A percentile compares a stretch with the other conserved stretches of the same genome.
Conservation (phyloP, 1,140 invertebrate species). For the Musca domestica region DNA sequence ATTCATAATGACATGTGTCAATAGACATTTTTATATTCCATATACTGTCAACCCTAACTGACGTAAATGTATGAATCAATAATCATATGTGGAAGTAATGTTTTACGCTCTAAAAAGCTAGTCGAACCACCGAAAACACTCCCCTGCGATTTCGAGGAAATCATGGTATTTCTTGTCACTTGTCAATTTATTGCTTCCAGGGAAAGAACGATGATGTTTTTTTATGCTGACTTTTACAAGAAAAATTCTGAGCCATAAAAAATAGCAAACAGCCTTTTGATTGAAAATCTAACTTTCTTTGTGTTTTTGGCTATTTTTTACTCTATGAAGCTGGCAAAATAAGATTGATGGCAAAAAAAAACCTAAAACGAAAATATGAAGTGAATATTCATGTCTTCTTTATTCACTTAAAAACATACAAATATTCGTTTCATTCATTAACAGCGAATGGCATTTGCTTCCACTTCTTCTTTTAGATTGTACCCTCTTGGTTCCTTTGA, state of each 20-base stretch:
- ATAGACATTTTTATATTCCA: slow-evolving; percentile 1
- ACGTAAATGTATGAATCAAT: neutral
- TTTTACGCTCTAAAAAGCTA: neutral
- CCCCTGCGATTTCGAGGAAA: slow-evolving; percentile 11
- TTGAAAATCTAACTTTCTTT: neutral
- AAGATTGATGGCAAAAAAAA: slow-evolving; percentile 10
- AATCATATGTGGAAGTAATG: no score
- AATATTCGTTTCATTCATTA: no score
- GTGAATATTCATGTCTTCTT: no score
- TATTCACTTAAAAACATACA: no score
- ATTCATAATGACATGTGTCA: slow-evolving; percentile 53
- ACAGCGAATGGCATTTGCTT: no score
- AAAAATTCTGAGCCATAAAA: neutral
- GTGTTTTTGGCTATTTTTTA: neutral
- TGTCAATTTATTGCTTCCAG: slow-evolving; percentile 9
- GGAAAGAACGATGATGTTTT: neutral
- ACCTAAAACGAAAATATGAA: neutral
- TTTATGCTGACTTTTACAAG: neutral
- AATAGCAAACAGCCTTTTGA: neutral
- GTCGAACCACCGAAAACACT: neutral
- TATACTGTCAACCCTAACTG: no score
- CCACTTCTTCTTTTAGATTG: no score
- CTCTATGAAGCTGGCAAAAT: neutral
- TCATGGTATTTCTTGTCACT: slow-evolving; percentile 7
- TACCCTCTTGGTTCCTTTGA: no score